Conservation (phyloP, 2,113 vertebrate genomes). For the Engystomops pustulosus region DNA sequence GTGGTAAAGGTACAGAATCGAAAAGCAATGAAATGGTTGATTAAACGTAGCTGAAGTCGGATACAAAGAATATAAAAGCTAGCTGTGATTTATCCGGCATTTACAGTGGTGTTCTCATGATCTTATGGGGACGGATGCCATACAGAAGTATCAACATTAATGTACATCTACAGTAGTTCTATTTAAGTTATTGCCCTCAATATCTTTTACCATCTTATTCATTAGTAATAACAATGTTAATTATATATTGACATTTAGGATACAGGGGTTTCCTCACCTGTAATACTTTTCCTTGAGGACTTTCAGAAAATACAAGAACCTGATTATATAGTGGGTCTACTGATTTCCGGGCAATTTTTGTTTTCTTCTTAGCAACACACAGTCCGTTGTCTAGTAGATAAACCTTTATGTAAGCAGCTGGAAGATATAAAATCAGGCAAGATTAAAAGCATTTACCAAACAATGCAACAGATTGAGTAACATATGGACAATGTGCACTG, state of each 20-base stretch:
- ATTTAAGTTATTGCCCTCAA: not conserved
- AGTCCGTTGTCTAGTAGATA: conserved; percentile 94
- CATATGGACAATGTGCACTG: conserved; percentile 13
- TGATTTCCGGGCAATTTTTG: conserved; percentile 94
- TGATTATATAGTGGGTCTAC: conserved; percentile 97
- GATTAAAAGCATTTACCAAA: conserved; percentile 20
- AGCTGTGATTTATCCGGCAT: too few species aligned
- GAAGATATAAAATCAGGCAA: conserved; percentile 59
- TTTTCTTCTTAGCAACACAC: conserved; percentile 98
- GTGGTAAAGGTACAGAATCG: too few species aligned
- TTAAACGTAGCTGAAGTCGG: too few species aligned
- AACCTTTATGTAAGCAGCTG: conserved; percentile 98
- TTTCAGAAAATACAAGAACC: conserved; percentile 93
- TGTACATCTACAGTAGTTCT: too few species aligned
- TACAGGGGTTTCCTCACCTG: conserved; percentile 80
- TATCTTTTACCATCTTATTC: not conserved
- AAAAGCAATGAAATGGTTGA: too few species aligned
- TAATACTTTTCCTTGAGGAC: conserved; percentile 94
- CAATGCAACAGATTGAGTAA: conserved; percentile 5
- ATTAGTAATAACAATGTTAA: not conserved
- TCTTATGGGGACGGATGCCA: too few species aligned
- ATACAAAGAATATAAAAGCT: too few species aligned
- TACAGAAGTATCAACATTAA: too few species aligned
- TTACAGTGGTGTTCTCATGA: too few species aligned
- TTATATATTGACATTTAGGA: not conserved